A percentile compares a stretch with the other conserved stretches of the same genome.
These are phyloP conservation scores for Periplaneta americana DNA, from an alignment of 1,140 invertebrate species.

Conservation along the genomic window DNA sequence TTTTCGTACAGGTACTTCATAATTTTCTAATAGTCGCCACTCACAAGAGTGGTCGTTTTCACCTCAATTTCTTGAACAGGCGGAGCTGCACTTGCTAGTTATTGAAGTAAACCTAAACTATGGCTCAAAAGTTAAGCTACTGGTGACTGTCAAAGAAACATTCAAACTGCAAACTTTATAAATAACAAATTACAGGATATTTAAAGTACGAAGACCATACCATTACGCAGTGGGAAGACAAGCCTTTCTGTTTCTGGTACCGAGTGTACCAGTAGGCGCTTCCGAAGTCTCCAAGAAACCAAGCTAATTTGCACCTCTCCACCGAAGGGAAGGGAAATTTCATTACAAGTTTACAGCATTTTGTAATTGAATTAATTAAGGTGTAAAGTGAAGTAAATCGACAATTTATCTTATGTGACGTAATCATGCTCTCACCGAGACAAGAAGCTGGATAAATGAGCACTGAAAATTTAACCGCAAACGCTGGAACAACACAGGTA, in stretches of 20 bases:
- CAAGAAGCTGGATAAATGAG: neutral
- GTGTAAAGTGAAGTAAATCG: neutral
- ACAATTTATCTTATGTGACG: neutral
- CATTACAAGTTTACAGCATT: neutral
- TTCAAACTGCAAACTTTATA: no score
- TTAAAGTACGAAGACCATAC: no score
- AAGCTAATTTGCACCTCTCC: neutral
- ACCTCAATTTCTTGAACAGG: no score
- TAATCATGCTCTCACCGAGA: neutral
- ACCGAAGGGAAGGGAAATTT: neutral
- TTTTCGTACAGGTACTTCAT: no score
- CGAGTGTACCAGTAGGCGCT: neutral
- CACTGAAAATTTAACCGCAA: neutral
- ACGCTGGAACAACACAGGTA: neutral
- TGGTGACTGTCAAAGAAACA: no score
- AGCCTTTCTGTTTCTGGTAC: neutral
- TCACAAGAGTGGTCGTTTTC: no score
- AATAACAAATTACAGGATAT: no score
- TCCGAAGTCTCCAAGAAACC: neutral
- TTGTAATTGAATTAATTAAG: neutral
- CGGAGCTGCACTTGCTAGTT: no score
- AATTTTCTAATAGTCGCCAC: no score
- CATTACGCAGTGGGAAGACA: neutral
- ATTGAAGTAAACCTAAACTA: no score
- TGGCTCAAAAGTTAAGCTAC: no score